Percentiles rank a stretch among this genome's conserved stretches.
Conservation (phyloP, 1,140 invertebrate genomes). For the Leptinotarsa lineolata region DNA sequence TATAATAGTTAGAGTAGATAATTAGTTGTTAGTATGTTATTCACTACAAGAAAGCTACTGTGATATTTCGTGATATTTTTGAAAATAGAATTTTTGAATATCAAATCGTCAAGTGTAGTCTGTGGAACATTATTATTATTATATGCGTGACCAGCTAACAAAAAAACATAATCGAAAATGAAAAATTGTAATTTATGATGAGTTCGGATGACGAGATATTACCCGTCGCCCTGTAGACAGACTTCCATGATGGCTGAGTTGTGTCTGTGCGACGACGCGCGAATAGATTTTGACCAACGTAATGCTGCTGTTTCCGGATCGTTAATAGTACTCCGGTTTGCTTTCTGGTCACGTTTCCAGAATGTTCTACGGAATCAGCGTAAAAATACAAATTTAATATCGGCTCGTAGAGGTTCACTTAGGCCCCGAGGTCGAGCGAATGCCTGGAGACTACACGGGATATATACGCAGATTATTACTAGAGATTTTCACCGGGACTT, state of each 20-base stretch:
- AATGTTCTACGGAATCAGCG: conserved; percentile 55
- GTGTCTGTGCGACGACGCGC: conserved; percentile 25
- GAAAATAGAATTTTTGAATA: no score
- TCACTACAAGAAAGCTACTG: no score
- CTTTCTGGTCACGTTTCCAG: conserved; percentile 52
- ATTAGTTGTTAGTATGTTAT: no score
- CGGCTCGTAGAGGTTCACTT: conserved; percentile 48
- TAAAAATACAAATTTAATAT: conserved; percentile 58
- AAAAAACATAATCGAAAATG: no score
- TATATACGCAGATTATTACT: conserved; percentile 50
- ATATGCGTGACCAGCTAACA: no score
- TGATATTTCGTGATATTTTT: no score
- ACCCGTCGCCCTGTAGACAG: not conserved
- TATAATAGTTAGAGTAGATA: no score
- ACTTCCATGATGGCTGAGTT: not conserved
- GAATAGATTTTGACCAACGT: conserved; percentile 43
- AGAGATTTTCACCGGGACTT: conserved; percentile 43
- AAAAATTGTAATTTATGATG: no score
- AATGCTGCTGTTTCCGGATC: conserved; percentile 52
- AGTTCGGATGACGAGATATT: no score
- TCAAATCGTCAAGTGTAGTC: no score
- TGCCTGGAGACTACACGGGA: conserved; percentile 33
- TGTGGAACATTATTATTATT: no score
- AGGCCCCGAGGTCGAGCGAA: conserved; percentile 41
- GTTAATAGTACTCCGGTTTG: conserved; percentile 51